Evolutionary conservation across 2,888 invertebrate species (phyloP), one percentile per base, ranked within the genome.

Genomic region (Drosophila crucigera): DNA sequence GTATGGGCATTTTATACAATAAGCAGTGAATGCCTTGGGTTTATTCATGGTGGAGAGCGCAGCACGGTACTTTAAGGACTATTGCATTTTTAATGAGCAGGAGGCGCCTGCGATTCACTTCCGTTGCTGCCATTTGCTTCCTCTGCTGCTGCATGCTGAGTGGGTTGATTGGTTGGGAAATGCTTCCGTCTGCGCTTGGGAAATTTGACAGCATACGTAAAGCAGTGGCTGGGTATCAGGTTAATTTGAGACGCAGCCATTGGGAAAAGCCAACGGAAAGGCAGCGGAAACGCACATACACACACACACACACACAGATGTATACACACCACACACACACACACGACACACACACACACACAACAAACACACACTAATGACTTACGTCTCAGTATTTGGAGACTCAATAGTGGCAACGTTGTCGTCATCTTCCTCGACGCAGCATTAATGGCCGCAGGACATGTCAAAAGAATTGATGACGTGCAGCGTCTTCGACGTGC

Each of bases 391-490:
- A 54, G 14, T 9, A 28, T 30, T 33, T 37, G 28, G 41, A 39
- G 35, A 55, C 65, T 55, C 37, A 54, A 35, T 55, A n/a, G 62
- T 61, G 58, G 56, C 62, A 73, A 76, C 66, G 68, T 72, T 55
- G 68, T 67, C 87, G 66, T 49, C 56, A 41, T 54, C 74, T 75
- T 52, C 73, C 66, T 72, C 37, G 43, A 30, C 58, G 33, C 60
- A 60, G 68, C 76, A 81, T 90, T 87, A 83, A 90, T 86, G 77
- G 91, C 88, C 90, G 90, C 80, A 87, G 84, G 87, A 76, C 91
- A 89, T 84, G 89, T 91, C 89, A 90, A 86, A 90, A 78, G 89
- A 90, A 90, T 83, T 86, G 90, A 88, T 85, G 85, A 89, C 83
- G 89, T 72, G 84, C 82, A 81, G 71, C 83, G 78, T 83, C 86